Percentiles rank a stretch among this genome's conserved stretches.
Evolutionary conservation across 1,140 invertebrate species (phyloP).

Genomic region (Drosophila asahinai): DNA sequence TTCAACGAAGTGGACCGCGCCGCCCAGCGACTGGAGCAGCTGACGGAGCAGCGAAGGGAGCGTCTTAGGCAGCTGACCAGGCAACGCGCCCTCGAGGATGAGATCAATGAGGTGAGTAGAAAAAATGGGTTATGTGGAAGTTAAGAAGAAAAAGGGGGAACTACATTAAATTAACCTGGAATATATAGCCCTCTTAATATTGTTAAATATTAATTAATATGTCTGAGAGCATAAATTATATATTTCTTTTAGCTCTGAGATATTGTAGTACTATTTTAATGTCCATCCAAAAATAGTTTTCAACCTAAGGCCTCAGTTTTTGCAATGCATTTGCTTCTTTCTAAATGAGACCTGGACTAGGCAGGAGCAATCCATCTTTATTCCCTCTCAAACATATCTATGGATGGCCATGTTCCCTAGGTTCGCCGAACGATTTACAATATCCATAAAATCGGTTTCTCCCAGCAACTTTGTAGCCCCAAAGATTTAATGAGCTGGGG

Average conservation of each 20-base stretch:
- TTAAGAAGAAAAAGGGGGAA: no score
- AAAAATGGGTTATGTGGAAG: no score
- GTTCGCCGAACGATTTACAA: constrained; percentile 52
- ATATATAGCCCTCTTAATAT: no score
- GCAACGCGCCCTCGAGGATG: constrained; percentile 86
- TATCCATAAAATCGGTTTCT: constrained; percentile 52
- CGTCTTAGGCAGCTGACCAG: constrained; percentile 86
- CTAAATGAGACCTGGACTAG: neutral
- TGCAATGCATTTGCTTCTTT: neutral
- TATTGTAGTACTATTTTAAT: neutral
- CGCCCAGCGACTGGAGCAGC: constrained; percentile 86
- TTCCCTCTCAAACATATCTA: neutral
- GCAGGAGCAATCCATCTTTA: neutral
- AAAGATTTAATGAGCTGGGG: constrained; percentile 48
- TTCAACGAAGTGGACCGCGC: constrained; percentile 87
- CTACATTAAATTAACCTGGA: no score
- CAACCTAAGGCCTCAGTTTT: no score
- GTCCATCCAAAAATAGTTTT: neutral
- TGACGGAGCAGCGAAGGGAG: constrained; percentile 86
- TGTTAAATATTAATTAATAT: no score
- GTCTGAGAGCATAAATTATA: no score
- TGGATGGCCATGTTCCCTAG: neutral
- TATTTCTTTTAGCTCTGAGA: no score
- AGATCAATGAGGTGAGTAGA: constrained; percentile 87
- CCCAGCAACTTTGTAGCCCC: constrained; percentile 48